Conservation (phyloP, 2,797 vertebrate species). For the Phyllotis vaccarum region DNA sequence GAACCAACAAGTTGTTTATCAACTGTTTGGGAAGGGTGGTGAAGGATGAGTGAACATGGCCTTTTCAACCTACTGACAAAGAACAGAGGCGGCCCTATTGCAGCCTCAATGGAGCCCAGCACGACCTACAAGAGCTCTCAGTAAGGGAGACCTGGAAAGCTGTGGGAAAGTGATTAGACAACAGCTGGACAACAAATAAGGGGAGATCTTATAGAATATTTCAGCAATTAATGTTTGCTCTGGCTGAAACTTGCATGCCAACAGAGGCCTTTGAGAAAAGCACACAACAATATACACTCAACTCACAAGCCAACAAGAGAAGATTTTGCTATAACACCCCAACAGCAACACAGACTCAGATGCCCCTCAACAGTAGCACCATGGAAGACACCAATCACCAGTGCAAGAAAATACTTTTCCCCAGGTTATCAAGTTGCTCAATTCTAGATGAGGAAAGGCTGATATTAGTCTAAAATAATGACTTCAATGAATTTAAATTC, state of each 20-base stretch:
- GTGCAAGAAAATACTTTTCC: background rate
- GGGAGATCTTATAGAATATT: background rate
- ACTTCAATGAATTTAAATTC: conserved; percentile 69
- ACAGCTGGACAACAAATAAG: rapidly evolving
- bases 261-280: background rate
- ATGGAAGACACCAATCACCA: background rate
- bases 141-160: background rate
- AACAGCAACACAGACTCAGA: background rate
- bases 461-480: conserved; percentile 43
- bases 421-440: background rate
- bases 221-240: background rate
- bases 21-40: background rate
- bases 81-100: background rate
- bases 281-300: background rate
- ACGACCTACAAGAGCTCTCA: background rate
- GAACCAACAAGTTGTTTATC: background rate
- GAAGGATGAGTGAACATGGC: background rate
- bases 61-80: background rate
- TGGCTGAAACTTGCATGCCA: background rate
- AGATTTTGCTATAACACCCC: background rate
- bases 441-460: conserved; percentile 3
- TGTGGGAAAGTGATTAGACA: background rate
- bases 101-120: background rate
- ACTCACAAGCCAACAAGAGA: background rate
- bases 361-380: background rate